These are phyloP conservation scores for Zapus hudsonius DNA, from an alignment of 2,113 vertebrate species.

Conservation along the genomic window DNA sequence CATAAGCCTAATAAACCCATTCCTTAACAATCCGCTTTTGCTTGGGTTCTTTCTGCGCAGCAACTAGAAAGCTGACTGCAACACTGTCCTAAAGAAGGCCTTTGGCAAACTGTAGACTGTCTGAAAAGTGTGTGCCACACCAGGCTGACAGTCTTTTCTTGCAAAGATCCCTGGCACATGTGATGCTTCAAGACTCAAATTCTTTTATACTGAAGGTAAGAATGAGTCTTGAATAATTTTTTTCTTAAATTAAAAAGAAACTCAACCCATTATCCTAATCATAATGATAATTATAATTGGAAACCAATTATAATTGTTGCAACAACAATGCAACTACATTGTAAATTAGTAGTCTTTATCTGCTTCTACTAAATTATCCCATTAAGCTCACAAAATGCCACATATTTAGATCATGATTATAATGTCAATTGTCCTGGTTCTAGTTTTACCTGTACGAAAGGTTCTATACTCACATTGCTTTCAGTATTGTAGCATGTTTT, in stretches of 20 bases:
- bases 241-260: slow-evolving; percentile 60
- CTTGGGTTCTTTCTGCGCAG: too few relatives aligned
- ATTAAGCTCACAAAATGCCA: slow-evolving; percentile 46
- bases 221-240: slow-evolving; percentile 51
- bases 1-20: too few relatives aligned
- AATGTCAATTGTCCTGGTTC: not conserved
- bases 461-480: slow-evolving; percentile 16
- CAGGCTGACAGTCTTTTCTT: not conserved
- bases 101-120: not conserved
- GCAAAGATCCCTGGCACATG: not conserved
- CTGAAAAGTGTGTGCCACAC: not conserved
- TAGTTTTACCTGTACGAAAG: slow-evolving; percentile 32
- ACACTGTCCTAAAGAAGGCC: not conserved
- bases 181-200: not conserved
- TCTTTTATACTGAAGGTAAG: slow-evolving; percentile 34
- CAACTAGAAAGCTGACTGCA: too few relatives aligned
- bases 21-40: too few relatives aligned
- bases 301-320: slow-evolving; percentile 73
- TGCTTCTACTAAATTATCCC: slow-evolving; percentile 60
- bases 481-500: slow-evolving; percentile 32
- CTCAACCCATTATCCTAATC: slow-evolving; percentile 69
- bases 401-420: slow-evolving; percentile 44
- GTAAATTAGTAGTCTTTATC: slow-evolving; percentile 67
- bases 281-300: slow-evolving; percentile 75
- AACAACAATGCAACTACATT: slow-evolving; percentile 68